A percentile compares a stretch with the other conserved stretches of the same genome.
Conservation (phyloP, 2,797 vertebrate species). For the Gobio occitaniae region DNA sequence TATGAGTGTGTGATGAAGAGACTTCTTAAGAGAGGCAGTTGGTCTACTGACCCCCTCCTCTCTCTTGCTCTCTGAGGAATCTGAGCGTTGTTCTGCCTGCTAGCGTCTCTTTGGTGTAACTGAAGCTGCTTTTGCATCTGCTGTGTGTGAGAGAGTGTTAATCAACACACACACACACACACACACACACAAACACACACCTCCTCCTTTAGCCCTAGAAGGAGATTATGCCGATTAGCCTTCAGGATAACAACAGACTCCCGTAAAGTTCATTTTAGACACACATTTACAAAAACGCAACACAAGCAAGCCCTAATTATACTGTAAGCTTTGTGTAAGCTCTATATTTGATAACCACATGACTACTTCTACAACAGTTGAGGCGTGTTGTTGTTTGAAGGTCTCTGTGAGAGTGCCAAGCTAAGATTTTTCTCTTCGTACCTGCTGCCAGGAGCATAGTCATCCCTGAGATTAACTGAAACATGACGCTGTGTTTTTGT, state of each 20-base stretch:
- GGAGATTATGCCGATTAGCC: slow-evolving; percentile 49
- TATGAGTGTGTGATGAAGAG: background rate
- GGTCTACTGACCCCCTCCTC: slow-evolving; percentile 26
- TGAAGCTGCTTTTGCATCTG: slow-evolving; percentile 58
- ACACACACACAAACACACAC: background rate
- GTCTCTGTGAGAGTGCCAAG: background rate
- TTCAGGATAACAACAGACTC: slow-evolving; percentile 41
- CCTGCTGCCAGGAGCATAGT: slow-evolving; percentile 29
- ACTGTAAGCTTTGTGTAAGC: background rate
- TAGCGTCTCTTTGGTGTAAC: slow-evolving; percentile 53
- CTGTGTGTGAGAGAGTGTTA: slow-evolving; percentile 54
- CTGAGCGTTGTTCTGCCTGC: slow-evolving; percentile 33
- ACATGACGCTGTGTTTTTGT: slow-evolving; percentile 24
- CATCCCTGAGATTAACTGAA: slow-evolving; percentile 31
- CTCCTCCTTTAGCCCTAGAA: slow-evolving; percentile 20
- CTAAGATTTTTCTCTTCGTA: background rate
- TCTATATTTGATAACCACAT: background rate
- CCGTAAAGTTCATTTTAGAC: slow-evolving; percentile 9
- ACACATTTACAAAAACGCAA: background rate
- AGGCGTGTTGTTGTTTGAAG: slow-evolving; percentile 8
- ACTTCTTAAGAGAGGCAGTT: slow-evolving; percentile 28
- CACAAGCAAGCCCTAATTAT: background rate
- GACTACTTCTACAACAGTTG: background rate
- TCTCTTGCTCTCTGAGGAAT: slow-evolving; percentile 19
- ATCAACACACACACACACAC: slow-evolving; percentile 32